Conservation (phyloP, 1,140 invertebrate genomes). For the Meloidogyne chitwoodi region DNA sequence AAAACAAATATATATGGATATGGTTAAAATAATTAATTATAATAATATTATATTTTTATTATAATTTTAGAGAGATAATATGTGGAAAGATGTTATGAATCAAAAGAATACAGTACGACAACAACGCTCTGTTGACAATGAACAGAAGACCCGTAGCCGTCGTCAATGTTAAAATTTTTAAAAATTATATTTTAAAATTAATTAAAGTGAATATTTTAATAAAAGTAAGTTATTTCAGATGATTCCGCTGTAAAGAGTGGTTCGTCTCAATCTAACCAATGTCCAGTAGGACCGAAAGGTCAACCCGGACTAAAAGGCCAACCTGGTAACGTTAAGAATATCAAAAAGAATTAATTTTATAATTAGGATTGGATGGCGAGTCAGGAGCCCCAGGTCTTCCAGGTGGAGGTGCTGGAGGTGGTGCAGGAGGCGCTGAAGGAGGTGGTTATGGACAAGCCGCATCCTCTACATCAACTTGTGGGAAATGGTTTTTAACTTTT, state of each 20-base stretch:
- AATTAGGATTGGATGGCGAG: conserved; percentile 16
- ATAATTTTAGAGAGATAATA: conserved; percentile 24
- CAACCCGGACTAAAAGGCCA: not conserved
- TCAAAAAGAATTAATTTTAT: not conserved
- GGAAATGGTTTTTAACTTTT: conserved; percentile 1
- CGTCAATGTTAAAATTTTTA: conserved; percentile 31
- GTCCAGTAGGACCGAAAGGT: conserved; percentile 3
- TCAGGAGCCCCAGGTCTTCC: conserved; percentile 14
- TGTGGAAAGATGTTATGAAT: conserved; percentile 42
- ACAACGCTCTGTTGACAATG: not conserved
- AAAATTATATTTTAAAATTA: not conserved
- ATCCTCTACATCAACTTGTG: not conserved
- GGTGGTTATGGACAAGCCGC: not conserved
- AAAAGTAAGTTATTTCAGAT: not conserved
- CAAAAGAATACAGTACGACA: conserved; percentile 21
- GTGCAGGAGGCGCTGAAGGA: not conserved
- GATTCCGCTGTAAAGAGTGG: not conserved
- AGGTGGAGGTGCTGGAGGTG: conserved; percentile 4
- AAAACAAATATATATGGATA: conserved; percentile 13
- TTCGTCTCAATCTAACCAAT: conserved; percentile 1
- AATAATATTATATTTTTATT: not conserved
- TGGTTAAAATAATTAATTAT: not conserved
- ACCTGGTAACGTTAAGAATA: not conserved
- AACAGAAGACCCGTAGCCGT: not conserved
- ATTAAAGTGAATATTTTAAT: not conserved